Evolutionary conservation across 2,888 invertebrate species (phyloP), one percentile per base, ranked within the genome.

Genomic region (Lordiphosa andalusiaca): DNA sequence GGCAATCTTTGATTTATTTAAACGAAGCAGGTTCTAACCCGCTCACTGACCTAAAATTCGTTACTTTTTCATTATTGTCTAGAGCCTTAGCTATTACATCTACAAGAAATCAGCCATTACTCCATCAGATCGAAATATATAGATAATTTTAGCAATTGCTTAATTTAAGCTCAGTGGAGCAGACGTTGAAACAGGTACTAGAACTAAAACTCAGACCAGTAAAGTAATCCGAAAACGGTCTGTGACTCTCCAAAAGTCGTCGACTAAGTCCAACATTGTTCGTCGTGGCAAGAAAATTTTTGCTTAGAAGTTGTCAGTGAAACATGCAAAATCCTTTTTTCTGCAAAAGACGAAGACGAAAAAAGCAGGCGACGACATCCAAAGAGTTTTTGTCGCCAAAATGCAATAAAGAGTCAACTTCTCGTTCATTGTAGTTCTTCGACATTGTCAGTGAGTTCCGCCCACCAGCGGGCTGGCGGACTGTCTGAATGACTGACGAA

Each of bases 341-440:
- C 16, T 16, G 52, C 35, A 42, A 38, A 12, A 49, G 38, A 39
- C 58, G 38, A 51, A 54, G 57, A 47, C 40, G 39, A 23, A 57
- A 60, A 76, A 66, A 47, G 58, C 46, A 42, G 49, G 48, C 53
- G 53, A 53, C 40, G 36, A 66, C 48, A 62, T 54, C 57, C 62
- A 69, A 69, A 53, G 63, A 75, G 73, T 59, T 78, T 44, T 37
- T 70, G 85, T 80, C 85, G 75, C 75, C 83, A 64, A 72, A 75
- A 78, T 68, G 83, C 75, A 74, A 84, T 75, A 74, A 78, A 83
- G 60, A 71, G 69, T 60, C 58, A 71, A 51, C 67, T 56, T 52
- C 41, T 52, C 41, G 53, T 48, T 40, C 53, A 54, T 64, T 53
- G 69, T 53, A 53, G 56, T 65, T 54, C 41, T 53, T 53, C 49